Evolutionary conservation across 2,888 invertebrate genomes (phyloP).

Genomic region (Xylota sylvarum): DNA sequence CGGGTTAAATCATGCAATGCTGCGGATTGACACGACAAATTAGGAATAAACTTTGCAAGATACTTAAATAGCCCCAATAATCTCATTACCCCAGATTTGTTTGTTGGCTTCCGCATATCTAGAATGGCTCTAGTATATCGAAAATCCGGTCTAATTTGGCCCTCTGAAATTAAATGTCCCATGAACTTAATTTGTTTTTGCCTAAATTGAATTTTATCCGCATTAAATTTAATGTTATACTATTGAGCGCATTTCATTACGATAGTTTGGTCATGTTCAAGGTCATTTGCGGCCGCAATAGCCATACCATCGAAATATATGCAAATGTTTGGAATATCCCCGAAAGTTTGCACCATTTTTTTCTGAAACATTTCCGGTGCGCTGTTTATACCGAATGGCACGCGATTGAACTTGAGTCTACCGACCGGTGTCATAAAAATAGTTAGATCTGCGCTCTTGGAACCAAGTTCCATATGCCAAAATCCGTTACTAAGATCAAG

Average conservation of each 20-base stretch:
- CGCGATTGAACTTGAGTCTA: conserved; percentile 78
- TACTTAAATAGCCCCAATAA: conserved; percentile 67
- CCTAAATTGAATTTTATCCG: conserved; percentile 78
- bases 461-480: conserved; percentile 68
- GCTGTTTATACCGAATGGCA: conserved; percentile 77
- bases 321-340: conserved; percentile 78
- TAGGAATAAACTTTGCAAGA: conserved; percentile 75
- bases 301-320: conserved; percentile 80
- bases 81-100: conserved; percentile 39
- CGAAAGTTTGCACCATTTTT: conserved; percentile 79
- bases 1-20: too few species aligned
- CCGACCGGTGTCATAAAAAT: conserved; percentile 62
- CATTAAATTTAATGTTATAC: conserved; percentile 77
- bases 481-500: conserved; percentile 54
- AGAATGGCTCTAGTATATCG: conserved; percentile 61
- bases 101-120: conserved; percentile 38
- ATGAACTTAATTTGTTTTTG: conserved; percentile 77
- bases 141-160: conserved; percentile 62
- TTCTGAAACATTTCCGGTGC: conserved; percentile 80
- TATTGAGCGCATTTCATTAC: conserved; percentile 58
- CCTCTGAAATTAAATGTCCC: conserved; percentile 77
- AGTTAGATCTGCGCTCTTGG: conserved; percentile 48
- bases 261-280: conserved; percentile 54
- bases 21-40: conserved; percentile 53
- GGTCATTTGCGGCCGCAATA: conserved; percentile 65